Percentiles rank a stretch among this genome's conserved stretches.
Conservation (phyloP, 1,140 invertebrate species). For the Bombus superbus region DNA sequence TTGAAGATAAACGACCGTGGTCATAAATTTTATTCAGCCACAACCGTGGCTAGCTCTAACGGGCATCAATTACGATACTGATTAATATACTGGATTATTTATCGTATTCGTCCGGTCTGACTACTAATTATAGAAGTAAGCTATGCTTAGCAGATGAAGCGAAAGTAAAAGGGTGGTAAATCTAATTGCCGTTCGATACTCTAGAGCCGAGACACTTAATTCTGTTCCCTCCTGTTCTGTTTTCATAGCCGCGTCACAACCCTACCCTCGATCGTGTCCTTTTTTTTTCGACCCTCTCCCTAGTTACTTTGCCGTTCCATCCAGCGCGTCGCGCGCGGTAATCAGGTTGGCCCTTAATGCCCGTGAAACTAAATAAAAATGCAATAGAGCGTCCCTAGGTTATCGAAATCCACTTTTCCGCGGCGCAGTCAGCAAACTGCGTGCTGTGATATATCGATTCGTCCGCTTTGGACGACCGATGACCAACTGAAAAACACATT, state of each 20-base stretch:
- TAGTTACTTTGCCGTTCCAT: constrained; percentile 66
- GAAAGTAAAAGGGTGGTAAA: constrained; percentile 6
- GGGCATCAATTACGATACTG: constrained; percentile 41
- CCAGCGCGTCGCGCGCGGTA: constrained; percentile 61
- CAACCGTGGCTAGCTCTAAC: constrained; percentile 31
- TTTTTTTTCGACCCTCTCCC: constrained; percentile 16
- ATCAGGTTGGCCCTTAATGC: constrained; percentile 73
- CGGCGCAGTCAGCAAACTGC: constrained; percentile 60
- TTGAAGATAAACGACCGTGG: constrained; percentile 22
- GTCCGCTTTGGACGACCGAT: constrained; percentile 49
- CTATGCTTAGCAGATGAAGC: background rate
- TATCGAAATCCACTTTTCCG: constrained; percentile 76
- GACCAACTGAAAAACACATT: constrained; percentile 62
- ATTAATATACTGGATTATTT: constrained; percentile 52
- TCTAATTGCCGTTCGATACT: constrained; percentile 50
- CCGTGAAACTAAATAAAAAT: constrained; percentile 75
- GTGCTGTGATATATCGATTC: constrained; percentile 67
- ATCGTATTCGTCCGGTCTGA: constrained; percentile 33
- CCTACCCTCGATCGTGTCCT: constrained; percentile 24
- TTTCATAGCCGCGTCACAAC: constrained; percentile 51
- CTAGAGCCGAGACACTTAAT: constrained; percentile 46
- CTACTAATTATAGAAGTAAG: constrained; percentile 25
- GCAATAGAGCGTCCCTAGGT: constrained; percentile 73
- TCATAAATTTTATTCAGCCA: constrained; percentile 31
- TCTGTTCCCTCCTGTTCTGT: constrained; percentile 51